Base-by-base conservation (phyloP, 1,140 invertebrate genomes). In the Macrobrachium rosenbergii region DNA sequence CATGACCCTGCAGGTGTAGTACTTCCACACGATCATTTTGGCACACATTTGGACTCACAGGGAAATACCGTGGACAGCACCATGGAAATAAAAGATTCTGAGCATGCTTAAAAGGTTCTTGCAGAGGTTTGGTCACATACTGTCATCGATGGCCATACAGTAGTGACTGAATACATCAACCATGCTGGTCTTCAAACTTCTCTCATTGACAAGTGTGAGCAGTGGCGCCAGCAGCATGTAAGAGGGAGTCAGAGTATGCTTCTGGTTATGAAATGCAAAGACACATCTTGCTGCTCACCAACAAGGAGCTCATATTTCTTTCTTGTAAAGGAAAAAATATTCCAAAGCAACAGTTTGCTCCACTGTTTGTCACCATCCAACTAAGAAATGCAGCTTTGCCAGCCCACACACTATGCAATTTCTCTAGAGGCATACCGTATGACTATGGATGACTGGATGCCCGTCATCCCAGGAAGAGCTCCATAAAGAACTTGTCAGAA, bases 1-100 rank as follows among this genome's bases (percentile, higher is more conserved):
- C 87, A 88, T 60, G 90, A 92, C 88, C 89, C 92, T 62, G 63
- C 91, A 78, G 91, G 92, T 73, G n/a, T 92, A 12, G 91, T 92
- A 72, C 88, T 92, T 37, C 90, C 89, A 82, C 90, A 92, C 90
- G 92, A 92, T 82, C 77, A 89, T 85, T 92, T 88, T 90, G 92
- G 92, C 14, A 90, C 82, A 78, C 92, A 93, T 91, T 88, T 93
- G 43, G 89, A 92, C 88, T 88, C 90, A 19, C 63, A 87, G 58
- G 90, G 90, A 19, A 90, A 89, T 90, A 92, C 91, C 88, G 91
- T 91, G 52, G 90, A 92, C 88, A 63, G 88, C 83, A 90, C 92
- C 62, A 87, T 92, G 43, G 92, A 92, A n/a, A 87, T 90, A 88
- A 79, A 86, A 90, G 83, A 92, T 92, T 88, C 92, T 67, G 2